These are phyloP conservation scores for Bombus sylvicola DNA, from an alignment of 1,140 invertebrate genomes.

Conservation along the genomic window DNA sequence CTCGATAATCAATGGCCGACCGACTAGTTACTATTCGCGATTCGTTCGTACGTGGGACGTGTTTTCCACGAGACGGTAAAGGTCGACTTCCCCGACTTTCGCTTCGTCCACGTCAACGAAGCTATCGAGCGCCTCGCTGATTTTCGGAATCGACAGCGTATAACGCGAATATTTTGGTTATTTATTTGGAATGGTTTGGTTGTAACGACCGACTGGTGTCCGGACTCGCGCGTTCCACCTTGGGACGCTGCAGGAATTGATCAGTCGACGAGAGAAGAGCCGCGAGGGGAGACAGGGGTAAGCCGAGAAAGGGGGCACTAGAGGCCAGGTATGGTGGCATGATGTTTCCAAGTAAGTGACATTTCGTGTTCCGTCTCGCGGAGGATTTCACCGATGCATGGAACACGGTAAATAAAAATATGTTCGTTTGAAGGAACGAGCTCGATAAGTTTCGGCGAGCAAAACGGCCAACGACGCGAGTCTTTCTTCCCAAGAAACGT, in stretches of 20 bases:
- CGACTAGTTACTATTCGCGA: constrained; percentile 23
- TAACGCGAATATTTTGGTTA: neutral
- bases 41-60: neutral
- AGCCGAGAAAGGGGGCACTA: too few relatives aligned
- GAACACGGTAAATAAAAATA: constrained; percentile 68
- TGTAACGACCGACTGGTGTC: constrained; percentile 35
- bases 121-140: too few relatives aligned
- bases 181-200: neutral
- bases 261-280: constrained; percentile 1
- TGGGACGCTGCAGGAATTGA: constrained; percentile 35
- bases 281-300: neutral
- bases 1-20: constrained; percentile 27
- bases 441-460: constrained; percentile 25
- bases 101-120: too few relatives aligned
- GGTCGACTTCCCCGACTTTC: constrained; percentile 15
- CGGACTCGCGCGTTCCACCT: neutral
- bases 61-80: neutral
- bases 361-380: constrained; percentile 67
- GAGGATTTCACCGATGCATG: constrained; percentile 58
- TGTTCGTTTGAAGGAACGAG: constrained; percentile 64
- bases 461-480: neutral
- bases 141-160: neutral
- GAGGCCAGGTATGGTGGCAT: neutral
- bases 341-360: constrained; percentile 67
- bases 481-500: neutral